Percentiles rank a stretch among this genome's conserved stretches.
These are phyloP conservation scores for Megaleporinus macrocephalus DNA, from an alignment of 2,113 vertebrate species.

Conservation along the genomic window DNA sequence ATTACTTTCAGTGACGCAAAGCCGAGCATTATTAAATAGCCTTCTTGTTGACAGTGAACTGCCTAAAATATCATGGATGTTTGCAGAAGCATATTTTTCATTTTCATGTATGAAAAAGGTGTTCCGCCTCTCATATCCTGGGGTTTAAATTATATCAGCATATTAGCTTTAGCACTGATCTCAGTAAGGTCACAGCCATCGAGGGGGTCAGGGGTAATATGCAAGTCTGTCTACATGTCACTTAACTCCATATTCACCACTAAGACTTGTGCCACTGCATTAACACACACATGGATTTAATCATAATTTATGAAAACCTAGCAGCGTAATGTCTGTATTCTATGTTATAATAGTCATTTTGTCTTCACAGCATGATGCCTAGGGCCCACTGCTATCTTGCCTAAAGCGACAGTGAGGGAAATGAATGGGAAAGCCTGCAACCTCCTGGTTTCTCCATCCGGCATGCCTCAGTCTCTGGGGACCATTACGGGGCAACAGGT, in stretches of 20 bases:
- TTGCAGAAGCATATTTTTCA: not conserved
- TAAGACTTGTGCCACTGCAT: not conserved
- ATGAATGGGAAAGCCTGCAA: slow-evolving; percentile 79
- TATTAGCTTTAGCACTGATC: not conserved
- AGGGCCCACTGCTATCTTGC: not conserved
- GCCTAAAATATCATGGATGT: not conserved
- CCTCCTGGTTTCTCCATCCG: slow-evolving; percentile 73
- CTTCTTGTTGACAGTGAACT: not conserved
- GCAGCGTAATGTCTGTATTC: not conserved
- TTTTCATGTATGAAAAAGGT: not conserved
- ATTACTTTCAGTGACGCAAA: not conserved
- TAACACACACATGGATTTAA: not conserved
- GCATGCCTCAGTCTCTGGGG: slow-evolving; percentile 66
- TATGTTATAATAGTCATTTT: not conserved
- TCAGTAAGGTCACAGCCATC: not conserved
- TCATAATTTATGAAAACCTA: not conserved
- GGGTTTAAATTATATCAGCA: not conserved
- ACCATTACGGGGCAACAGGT: slow-evolving; percentile 70
- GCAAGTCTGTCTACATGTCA: not conserved
- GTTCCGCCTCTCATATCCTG: not conserved
- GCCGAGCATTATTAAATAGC: not conserved
- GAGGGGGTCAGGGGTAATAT: not conserved
- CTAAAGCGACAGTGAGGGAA: slow-evolving; percentile 27
- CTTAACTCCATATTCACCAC: not conserved
- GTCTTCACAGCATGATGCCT: slow-evolving; percentile 28